Evolutionary conservation across 2,113 vertebrate genomes (phyloP).

Genomic region (Meleagris gallopavo): DNA sequence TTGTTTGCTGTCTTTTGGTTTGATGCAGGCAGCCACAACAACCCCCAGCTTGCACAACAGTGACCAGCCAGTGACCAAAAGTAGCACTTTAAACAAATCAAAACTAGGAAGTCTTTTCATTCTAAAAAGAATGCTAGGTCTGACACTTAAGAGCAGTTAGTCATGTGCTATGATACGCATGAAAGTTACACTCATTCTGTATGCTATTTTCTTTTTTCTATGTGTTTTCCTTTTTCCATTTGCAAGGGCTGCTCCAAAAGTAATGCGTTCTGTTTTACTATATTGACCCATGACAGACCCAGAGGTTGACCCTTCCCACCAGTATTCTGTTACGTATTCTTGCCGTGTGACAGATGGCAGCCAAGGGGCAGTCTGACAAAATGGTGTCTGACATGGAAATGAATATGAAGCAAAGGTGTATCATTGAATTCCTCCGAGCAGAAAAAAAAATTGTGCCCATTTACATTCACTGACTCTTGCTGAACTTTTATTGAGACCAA

Average conservation of each 20-base stretch:
- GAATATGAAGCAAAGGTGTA: too few relatives aligned
- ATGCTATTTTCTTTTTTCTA: not conserved
- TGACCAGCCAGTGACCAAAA: not conserved
- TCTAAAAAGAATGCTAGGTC: not conserved
- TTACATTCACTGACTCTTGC: too few relatives aligned
- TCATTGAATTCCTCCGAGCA: too few relatives aligned
- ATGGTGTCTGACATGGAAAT: too few relatives aligned
- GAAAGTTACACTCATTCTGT: not conserved
- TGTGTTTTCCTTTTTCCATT: fast-evolving
- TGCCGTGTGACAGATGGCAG: too few relatives aligned
- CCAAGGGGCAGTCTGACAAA: too few relatives aligned
- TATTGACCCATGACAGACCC: too few relatives aligned
- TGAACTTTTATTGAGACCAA: too few relatives aligned
- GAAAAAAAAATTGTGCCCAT: too few relatives aligned
- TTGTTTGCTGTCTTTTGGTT: not conserved
- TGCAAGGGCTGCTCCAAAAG: not conserved
- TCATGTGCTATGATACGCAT: not conserved
- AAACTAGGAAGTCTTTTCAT: not conserved
- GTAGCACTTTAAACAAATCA: not conserved
- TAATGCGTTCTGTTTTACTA: too few relatives aligned
- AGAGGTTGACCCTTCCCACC: too few relatives aligned
- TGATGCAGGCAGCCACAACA: not conserved
- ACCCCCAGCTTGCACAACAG: not conserved
- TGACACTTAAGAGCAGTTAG: not conserved
- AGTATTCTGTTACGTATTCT: too few relatives aligned